phyloP scores from a whole-genome alignment of 2,888 invertebrate species.

The Chymomyza fuscimana region DNA sequence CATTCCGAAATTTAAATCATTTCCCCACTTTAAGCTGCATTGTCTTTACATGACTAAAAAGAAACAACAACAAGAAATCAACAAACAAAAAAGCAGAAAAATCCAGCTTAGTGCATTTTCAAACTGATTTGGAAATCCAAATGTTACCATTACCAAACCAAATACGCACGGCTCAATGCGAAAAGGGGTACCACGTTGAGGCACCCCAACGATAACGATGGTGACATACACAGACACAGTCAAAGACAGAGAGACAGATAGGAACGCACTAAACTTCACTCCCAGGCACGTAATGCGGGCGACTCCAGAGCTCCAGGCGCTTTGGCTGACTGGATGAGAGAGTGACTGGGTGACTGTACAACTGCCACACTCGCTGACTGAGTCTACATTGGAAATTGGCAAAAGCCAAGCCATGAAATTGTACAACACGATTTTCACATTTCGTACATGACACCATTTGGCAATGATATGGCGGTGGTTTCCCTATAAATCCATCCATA shows the following conservation, averaged over 20 bases:
- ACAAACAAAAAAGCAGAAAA: neutral
- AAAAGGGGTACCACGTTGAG: constrained; percentile 14
- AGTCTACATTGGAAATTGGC: constrained; percentile 61
- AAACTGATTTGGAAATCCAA: constrained; percentile 68
- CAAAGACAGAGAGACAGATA: neutral
- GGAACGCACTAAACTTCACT: constrained; percentile 16
- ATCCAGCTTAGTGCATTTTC: constrained; percentile 62
- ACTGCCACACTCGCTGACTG: constrained; percentile 28
- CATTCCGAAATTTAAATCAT: constrained; percentile 28
- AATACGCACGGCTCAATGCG: constrained; percentile 48
- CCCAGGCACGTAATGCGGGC: constrained; percentile 27
- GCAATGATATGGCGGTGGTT: constrained; percentile 48
- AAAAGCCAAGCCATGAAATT: constrained; percentile 73
- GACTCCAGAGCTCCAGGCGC: neutral
- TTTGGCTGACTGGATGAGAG: neutral
- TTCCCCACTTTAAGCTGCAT: constrained; percentile 42
- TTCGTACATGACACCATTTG: constrained; percentile 72
- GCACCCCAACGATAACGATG: constrained; percentile 13
- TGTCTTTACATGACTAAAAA: constrained; percentile 20
- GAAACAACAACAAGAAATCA: constrained; percentile 12
- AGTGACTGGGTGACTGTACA: neutral
- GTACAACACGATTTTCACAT: constrained; percentile 72
- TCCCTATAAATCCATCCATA: constrained; percentile 24
- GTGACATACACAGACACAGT: constrained; percentile 10
- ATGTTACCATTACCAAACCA: constrained; percentile 72